These are phyloP conservation scores for Scelioninae gen. 2 DNA, from an alignment of 2,888 invertebrate species.

Conservation along the genomic window DNA sequence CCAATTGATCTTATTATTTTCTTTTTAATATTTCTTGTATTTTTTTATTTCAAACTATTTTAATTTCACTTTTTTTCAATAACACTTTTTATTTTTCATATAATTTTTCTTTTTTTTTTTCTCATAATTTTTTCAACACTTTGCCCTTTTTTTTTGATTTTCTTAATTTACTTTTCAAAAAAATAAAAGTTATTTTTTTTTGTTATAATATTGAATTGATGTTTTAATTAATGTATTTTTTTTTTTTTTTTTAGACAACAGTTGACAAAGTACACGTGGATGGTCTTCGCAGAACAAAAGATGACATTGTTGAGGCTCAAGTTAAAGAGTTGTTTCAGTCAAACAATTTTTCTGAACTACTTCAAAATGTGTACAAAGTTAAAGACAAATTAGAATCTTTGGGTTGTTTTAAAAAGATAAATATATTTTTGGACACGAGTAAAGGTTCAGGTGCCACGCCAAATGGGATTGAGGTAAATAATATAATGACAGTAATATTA, in stretches of 20 bases:
- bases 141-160: too few relatives aligned
- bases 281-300: conserved; percentile 90
- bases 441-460: conserved; percentile 85
- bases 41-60: too few relatives aligned
- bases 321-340: conserved; percentile 90
- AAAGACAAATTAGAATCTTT: conserved; percentile 86
- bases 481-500: too few relatives aligned
- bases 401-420: conserved; percentile 92
- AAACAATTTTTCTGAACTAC: conserved; percentile 90
- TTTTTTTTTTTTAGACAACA: conserved; percentile 78
- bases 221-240: conserved; percentile 1
- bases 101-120: too few relatives aligned
- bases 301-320: conserved; percentile 88
- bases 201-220: conserved; percentile 1
- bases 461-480: conserved; percentile 89
- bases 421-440: conserved; percentile 91
- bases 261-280: conserved; percentile 92
- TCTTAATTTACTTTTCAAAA: too few relatives aligned
- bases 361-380: conserved; percentile 82
- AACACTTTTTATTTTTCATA: too few relatives aligned
- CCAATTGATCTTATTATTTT: too few relatives aligned
- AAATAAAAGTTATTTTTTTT: too few relatives aligned
- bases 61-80: too few relatives aligned
- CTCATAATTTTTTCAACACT: too few relatives aligned
- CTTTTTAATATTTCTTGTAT: too few relatives aligned